Percentiles rank a stretch among this genome's conserved stretches.
Conservation (phyloP, 2,113 vertebrate species). For the Dasyornis broadbenti region DNA sequence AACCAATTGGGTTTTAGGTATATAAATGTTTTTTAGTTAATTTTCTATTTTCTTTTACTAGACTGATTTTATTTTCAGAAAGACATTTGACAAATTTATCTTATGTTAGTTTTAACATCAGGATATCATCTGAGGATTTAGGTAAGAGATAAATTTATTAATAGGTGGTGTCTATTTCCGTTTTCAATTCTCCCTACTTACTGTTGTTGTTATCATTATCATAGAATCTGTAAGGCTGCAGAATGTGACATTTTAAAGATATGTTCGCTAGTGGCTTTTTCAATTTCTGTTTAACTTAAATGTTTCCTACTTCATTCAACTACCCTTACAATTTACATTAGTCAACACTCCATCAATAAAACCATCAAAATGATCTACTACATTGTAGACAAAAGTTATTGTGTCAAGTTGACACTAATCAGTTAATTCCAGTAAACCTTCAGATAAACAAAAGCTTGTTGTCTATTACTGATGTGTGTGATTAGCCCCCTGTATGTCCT, state of each 20-base stretch:
- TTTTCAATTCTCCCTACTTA: slow-evolving; percentile 59
- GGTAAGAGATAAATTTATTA: slow-evolving; percentile 46
- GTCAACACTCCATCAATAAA: slow-evolving; percentile 90
- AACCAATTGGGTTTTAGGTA: background rate
- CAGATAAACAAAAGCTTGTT: slow-evolving; percentile 92
- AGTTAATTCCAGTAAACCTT: slow-evolving; percentile 97
- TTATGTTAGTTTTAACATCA: slow-evolving; percentile 17
- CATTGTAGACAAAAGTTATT: slow-evolving; percentile 86
- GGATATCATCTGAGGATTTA: slow-evolving; percentile 45
- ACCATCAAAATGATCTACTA: slow-evolving; percentile 82
- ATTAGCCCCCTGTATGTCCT: slow-evolving; percentile 84
- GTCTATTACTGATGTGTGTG: slow-evolving; percentile 89
- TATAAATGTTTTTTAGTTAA: background rate
- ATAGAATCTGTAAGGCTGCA: slow-evolving; percentile 32
- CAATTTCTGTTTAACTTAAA: slow-evolving; percentile 67
- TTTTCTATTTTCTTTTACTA: slow-evolving; percentile 2
- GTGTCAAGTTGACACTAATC: slow-evolving; percentile 94
- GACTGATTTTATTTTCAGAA: slow-evolving; percentile 30
- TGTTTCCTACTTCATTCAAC: slow-evolving; percentile 63
- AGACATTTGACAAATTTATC: background rate
- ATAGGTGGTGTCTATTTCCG: slow-evolving; percentile 22
- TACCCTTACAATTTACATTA: slow-evolving; percentile 79
- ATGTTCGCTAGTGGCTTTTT: slow-evolving; percentile 58
- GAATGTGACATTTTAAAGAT: slow-evolving; percentile 61
- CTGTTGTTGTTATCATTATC: slow-evolving; percentile 31